A percentile compares a stretch with the other conserved stretches of the same genome.
Conservation (phyloP, 2,888 invertebrate genomes). For the Copidosoma aretas region DNA sequence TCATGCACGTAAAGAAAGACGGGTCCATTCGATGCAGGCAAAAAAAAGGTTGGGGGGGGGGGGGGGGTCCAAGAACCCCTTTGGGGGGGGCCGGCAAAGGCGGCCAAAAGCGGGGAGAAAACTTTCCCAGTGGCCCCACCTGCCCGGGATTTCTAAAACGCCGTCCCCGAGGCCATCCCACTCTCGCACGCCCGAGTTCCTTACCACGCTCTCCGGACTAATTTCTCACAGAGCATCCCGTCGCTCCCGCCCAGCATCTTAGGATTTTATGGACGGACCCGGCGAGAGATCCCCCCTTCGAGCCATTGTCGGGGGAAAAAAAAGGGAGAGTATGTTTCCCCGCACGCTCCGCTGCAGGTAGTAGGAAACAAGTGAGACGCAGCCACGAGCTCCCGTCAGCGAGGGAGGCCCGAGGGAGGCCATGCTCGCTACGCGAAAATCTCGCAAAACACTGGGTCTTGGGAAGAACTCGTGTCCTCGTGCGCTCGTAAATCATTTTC, state of each 20-base stretch:
- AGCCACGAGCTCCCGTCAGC: too few relatives aligned
- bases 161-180: not conserved
- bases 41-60: too few relatives aligned
- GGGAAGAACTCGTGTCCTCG: too few relatives aligned
- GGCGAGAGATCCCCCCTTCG: constrained; percentile 1
- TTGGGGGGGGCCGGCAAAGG: too few relatives aligned
- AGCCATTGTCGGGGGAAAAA: not conserved
- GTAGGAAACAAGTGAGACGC: not conserved
- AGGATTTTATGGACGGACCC: constrained; percentile 15
- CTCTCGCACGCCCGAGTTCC: not conserved
- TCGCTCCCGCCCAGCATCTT: not conserved
- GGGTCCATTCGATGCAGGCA: too few relatives aligned
- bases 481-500: not conserved
- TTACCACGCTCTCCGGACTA: not conserved
- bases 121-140: too few relatives aligned
- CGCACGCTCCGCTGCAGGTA: not conserved
- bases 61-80: too few relatives aligned
- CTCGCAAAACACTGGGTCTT: too few relatives aligned
- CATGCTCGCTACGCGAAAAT: too few relatives aligned
- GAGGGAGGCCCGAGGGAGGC: too few relatives aligned
- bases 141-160: not conserved
- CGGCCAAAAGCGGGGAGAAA: too few relatives aligned
- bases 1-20: too few relatives aligned
- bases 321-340: not conserved
- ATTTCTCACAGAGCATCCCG: constrained; percentile 9